A percentile compares a stretch with the other conserved stretches of the same genome.
phyloP scores from a whole-genome alignment of 2,797 vertebrate genomes.

The Numenius phaeopus region DNA sequence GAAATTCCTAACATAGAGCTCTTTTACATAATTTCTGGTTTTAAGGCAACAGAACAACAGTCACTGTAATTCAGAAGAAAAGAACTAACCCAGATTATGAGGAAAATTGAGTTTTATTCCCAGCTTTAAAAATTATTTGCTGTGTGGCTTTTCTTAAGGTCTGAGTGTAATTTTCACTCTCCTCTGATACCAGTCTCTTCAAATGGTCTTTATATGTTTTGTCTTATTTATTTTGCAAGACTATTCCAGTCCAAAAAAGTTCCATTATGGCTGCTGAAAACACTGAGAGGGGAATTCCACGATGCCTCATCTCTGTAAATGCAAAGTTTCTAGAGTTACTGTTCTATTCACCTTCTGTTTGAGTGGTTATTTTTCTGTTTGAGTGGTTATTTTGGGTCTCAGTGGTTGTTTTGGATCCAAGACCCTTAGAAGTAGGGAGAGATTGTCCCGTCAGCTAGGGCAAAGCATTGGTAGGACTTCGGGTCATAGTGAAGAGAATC shows the following conservation, averaged over 20 bases:
- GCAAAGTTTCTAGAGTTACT: background rate
- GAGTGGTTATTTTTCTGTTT: background rate
- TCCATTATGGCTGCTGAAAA: background rate
- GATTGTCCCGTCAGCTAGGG: background rate
- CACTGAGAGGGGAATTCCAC: background rate
- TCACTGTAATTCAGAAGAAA: background rate
- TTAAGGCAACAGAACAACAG: background rate
- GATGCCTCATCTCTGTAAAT: background rate
- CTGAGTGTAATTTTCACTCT: background rate
- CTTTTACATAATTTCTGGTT: background rate
- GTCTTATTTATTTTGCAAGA: background rate
- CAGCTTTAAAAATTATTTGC: background rate
- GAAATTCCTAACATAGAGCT: background rate
- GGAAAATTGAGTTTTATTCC: background rate
- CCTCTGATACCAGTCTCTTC: background rate
- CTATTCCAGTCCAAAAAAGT: background rate
- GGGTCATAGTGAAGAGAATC: background rate
- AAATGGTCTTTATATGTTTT: background rate
- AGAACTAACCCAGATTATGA: background rate
- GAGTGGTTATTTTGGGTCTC: background rate
- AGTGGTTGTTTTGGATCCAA: background rate
- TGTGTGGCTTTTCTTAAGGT: background rate
- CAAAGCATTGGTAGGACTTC: background rate
- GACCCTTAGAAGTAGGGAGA: background rate
- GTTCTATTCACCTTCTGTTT: background rate